A percentile compares a stretch with the other conserved stretches of the same genome.
These are phyloP conservation scores for Drosophila antonietae DNA, from an alignment of 2,888 invertebrate species.

Conservation along the genomic window DNA sequence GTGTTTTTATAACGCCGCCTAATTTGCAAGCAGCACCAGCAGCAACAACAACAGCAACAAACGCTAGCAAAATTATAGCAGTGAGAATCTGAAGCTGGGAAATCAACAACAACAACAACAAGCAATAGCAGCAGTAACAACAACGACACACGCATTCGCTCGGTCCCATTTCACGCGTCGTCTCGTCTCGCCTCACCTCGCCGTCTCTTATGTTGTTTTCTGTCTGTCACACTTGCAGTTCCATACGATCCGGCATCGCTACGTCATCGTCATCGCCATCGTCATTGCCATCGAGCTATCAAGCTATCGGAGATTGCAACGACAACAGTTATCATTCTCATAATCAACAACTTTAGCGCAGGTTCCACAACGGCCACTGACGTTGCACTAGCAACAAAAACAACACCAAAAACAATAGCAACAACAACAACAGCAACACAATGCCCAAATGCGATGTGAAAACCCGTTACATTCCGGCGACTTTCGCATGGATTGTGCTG, in stretches of 20 bases:
- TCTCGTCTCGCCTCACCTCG: constrained; percentile 56
- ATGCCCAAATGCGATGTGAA: constrained; percentile 99
- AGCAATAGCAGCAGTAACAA: constrained; percentile 26
- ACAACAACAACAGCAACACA: constrained; percentile 55
- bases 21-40: constrained; percentile 40
- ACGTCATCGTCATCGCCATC: constrained; percentile 48
- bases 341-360: constrained; percentile 11
- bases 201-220: constrained; percentile 53
- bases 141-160: constrained; percentile 25
- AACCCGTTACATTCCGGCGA: constrained; percentile 98
- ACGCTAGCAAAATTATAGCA: constrained; percentile 15
- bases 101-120: constrained; percentile 22
- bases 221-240: constrained; percentile 41
- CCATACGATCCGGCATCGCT: constrained; percentile 39
- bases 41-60: constrained; percentile 24
- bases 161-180: constrained; percentile 60
- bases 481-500: constrained; percentile 98
- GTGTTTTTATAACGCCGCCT: constrained; percentile 51
- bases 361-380: constrained; percentile 28
- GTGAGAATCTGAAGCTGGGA: constrained; percentile 39
- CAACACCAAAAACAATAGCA: constrained; percentile 23
- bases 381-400: constrained; percentile 16
- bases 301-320: constrained; percentile 34
- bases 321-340: constrained; percentile 17
- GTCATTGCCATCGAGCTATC: constrained; percentile 38